Conservation (phyloP, 2,797 vertebrate genomes). For the Tapera naevia region DNA sequence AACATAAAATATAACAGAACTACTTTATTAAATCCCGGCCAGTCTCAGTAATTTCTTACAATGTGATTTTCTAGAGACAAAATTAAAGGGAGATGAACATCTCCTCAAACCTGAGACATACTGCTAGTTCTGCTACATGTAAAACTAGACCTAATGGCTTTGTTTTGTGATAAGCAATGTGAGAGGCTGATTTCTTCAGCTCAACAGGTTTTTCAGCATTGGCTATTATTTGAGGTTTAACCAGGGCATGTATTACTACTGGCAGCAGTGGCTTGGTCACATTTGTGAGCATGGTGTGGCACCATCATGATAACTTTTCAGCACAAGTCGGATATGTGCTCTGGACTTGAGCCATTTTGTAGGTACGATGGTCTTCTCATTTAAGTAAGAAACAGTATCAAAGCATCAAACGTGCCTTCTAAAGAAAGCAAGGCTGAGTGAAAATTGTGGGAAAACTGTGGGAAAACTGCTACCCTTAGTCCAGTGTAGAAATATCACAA, state of each 20-base stretch:
- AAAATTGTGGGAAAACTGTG: background rate
- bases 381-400: background rate
- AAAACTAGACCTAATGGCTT: background rate
- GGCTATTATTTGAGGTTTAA: background rate
- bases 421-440: background rate
- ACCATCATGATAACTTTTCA: background rate
- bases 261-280: background rate
- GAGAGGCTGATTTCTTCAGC: background rate
- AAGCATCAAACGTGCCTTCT: background rate
- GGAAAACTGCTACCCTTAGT: background rate
- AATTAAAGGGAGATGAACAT: conserved; percentile 10
- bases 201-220: background rate
- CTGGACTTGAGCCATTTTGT: background rate
- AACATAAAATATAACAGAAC: conserved; percentile 1
- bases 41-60: background rate
- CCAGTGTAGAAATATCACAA: background rate
- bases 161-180: background rate
- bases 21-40: conserved; percentile 23
- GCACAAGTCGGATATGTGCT: background rate
- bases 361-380: background rate
- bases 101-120: background rate
- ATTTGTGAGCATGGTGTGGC: background rate
- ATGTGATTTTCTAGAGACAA: background rate
- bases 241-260: background rate
- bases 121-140: background rate